phyloP scores from a whole-genome alignment of 92 coral and sea anemone genomes.

The Umimayanthus chanpuru region DNA sequence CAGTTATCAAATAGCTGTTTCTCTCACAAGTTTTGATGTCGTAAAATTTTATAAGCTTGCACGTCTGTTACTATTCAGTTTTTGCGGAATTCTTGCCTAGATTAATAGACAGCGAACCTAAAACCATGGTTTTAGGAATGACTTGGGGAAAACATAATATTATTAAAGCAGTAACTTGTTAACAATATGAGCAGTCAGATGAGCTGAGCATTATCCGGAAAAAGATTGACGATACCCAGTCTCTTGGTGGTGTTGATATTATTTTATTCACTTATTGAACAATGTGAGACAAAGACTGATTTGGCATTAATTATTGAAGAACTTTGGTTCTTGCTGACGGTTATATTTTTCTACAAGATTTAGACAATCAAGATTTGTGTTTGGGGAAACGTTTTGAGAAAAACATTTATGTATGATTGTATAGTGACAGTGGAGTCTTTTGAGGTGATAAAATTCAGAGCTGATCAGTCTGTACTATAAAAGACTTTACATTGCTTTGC shows the following conservation, averaged over 20 bases:
- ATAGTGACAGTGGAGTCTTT: neutral
- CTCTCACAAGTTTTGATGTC: neutral
- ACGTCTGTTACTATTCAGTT: neutral
- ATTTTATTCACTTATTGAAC: constrained; percentile 8
- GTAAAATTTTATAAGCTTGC: neutral
- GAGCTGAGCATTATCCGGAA: neutral
- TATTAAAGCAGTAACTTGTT: neutral
- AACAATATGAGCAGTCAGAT: neutral
- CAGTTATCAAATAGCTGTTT: neutral
- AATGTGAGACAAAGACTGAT: constrained; percentile 37
- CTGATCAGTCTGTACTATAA: too few relatives aligned
- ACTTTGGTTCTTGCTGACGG: neutral
- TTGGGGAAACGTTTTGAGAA: neutral
- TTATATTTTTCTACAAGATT: neutral
- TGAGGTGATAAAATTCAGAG: neutral
- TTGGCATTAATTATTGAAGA: constrained; percentile 28
- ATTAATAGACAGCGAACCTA: neutral
- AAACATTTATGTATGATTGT: neutral
- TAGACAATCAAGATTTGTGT: neutral
- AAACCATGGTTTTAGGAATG: neutral
- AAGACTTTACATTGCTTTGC: neutral
- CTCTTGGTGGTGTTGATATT: neutral
- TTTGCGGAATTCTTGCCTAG: neutral
- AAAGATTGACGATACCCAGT: neutral
- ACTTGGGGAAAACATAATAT: neutral